A percentile compares a stretch with the other conserved stretches of the same genome.
Conservation (phyloP, 2,888 invertebrate genomes). For the Idaea dimidiata region DNA sequence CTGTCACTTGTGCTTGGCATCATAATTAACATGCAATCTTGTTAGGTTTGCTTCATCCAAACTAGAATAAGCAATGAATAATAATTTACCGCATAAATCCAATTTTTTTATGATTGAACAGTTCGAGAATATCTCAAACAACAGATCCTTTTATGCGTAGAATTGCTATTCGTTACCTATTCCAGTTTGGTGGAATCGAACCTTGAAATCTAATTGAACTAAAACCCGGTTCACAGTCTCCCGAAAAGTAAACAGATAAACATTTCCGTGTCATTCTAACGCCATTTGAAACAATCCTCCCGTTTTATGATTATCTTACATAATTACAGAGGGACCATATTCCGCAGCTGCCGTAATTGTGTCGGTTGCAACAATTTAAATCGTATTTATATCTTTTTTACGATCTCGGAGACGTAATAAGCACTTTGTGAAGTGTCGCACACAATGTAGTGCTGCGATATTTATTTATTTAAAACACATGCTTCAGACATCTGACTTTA, state of each 20-base stretch:
- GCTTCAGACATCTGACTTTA: too few relatives aligned
- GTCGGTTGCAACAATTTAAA: constrained; percentile 33
- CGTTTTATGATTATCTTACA: not conserved
- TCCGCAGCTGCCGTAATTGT: constrained; percentile 19
- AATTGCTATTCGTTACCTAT: too few relatives aligned
- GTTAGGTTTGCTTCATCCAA: too few relatives aligned
- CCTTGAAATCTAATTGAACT: not conserved
- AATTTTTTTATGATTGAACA: too few relatives aligned
- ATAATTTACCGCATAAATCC: too few relatives aligned
- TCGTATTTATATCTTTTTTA: constrained; percentile 27
- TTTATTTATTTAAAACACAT: too few relatives aligned
- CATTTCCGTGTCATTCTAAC: not conserved
- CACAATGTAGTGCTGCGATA: not conserved
- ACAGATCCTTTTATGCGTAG: too few relatives aligned
- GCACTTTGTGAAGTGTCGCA: constrained; percentile 9
- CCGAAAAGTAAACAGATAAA: constrained; percentile 1
- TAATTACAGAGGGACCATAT: constrained; percentile 9
- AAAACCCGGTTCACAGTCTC: not conserved
- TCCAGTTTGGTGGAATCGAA: too few relatives aligned
- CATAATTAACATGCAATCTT: too few relatives aligned
- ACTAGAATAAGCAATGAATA: too few relatives aligned
- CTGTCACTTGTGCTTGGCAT: too few relatives aligned
- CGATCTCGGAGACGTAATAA: constrained; percentile 19
- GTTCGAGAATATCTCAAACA: too few relatives aligned
- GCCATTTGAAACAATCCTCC: not conserved